Conservation (phyloP, 64 coral and sea anemone species). For the Montipora sp. region DNA sequence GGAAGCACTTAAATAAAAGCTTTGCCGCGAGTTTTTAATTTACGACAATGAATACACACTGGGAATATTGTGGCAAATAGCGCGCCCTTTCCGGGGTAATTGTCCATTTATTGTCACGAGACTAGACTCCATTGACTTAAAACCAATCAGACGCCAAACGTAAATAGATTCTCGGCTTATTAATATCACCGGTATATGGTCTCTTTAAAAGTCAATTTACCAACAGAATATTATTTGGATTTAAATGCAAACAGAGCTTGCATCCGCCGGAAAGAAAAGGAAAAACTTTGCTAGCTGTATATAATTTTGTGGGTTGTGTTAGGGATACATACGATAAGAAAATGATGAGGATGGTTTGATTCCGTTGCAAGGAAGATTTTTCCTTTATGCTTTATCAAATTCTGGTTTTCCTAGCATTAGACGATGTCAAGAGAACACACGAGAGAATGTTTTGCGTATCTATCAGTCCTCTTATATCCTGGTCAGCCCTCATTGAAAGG, state of each 20-base stretch:
- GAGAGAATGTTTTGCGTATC: too few relatives aligned
- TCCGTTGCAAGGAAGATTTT: too few relatives aligned
- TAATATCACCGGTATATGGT: neutral
- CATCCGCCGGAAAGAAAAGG: neutral
- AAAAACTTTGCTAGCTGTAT: neutral
- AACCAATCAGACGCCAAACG: slow-evolving; percentile 2
- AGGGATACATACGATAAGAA: neutral
- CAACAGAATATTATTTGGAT: neutral
- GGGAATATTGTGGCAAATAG: neutral
- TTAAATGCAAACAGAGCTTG: slow-evolving; percentile 7
- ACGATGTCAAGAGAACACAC: too few relatives aligned
- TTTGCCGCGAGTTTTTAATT: neutral
- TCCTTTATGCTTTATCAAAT: too few relatives aligned
- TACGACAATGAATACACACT: neutral
- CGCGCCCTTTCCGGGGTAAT: neutral
- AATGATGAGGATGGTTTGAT: neutral
- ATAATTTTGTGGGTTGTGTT: neutral
- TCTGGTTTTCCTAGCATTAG: too few relatives aligned
- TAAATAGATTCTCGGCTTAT: slow-evolving; percentile 8
- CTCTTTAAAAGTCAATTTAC: slow-evolving; percentile 4
- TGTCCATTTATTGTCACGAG: slow-evolving; percentile 42
- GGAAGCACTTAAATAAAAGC: neutral
- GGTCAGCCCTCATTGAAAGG: too few relatives aligned
- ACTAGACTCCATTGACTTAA: neutral
- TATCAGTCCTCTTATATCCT: too few relatives aligned